These are phyloP conservation scores for Micromesistius poutassou DNA, from an alignment of 2,797 vertebrate genomes.

Conservation along the genomic window DNA sequence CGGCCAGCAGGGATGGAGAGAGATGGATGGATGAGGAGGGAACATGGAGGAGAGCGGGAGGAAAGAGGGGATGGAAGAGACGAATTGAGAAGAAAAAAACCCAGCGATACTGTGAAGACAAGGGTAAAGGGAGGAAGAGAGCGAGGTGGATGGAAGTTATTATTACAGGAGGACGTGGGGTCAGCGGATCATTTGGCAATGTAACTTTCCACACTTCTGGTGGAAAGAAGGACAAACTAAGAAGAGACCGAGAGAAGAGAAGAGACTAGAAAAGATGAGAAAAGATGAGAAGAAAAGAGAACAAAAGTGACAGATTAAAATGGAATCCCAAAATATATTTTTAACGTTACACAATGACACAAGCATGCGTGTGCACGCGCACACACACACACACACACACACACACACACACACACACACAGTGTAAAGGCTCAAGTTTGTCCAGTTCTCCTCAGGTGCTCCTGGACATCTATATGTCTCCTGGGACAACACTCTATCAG, in stretches of 20 bases:
- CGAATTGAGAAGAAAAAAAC: constrained; percentile 44
- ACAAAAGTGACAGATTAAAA: constrained; percentile 3
- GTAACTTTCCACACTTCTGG: background rate
- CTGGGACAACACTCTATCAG: constrained; percentile 22
- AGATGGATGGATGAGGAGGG: constrained; percentile 6
- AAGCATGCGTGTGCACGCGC: background rate
- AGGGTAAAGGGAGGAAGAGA: constrained; percentile 44
- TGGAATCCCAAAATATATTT: constrained; percentile 17
- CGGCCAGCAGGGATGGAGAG: constrained; percentile 34
- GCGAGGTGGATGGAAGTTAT: constrained; percentile 1
- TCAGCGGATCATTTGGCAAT: constrained; percentile 11
- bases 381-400: constrained; percentile 15
- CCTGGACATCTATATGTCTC: constrained; percentile 29
- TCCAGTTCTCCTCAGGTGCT: constrained; percentile 41
- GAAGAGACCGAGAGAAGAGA: constrained; percentile 26
- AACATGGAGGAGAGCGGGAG: constrained; percentile 4
- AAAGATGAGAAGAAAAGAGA: background rate
- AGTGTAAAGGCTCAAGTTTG: constrained; percentile 20
- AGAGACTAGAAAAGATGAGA: background rate
- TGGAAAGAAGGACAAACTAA: background rate
- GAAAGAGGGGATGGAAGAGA: constrained; percentile 19
- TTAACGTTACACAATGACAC: background rate
- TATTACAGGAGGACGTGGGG: background rate
- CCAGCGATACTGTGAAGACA: constrained; percentile 12
- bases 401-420: constrained; percentile 18